Evolutionary conservation across 2,113 vertebrate genomes (phyloP).

Genomic region (Carassius auratus): DNA sequence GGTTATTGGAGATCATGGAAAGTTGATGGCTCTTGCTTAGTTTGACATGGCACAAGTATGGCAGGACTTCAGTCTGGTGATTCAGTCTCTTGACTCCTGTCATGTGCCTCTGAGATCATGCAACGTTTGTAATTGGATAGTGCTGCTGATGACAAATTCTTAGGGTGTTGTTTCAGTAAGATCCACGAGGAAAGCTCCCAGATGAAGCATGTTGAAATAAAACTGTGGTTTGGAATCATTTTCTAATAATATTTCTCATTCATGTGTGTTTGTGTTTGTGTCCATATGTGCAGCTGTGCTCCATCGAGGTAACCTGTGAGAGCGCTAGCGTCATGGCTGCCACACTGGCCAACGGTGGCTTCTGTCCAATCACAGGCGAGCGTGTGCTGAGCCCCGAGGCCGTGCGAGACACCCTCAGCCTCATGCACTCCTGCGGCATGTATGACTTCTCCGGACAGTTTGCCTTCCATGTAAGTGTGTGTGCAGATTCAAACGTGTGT

Average conservation of each 20-base stretch:
- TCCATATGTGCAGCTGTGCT: slow-evolving; percentile 83
- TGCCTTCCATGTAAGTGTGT: slow-evolving; percentile 89
- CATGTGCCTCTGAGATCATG: slow-evolving; percentile 17
- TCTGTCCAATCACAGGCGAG: slow-evolving; percentile 96
- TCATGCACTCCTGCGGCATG: slow-evolving; percentile 99
- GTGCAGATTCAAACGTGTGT: background rate
- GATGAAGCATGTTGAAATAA: background rate
- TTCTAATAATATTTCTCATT: background rate
- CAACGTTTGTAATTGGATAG: slow-evolving; percentile 20
- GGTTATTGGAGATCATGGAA: background rate
- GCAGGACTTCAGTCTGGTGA: slow-evolving; percentile 5
- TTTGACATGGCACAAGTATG: background rate
- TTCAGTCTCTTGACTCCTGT: background rate
- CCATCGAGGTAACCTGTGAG: slow-evolving; percentile 97
- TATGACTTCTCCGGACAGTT: slow-evolving; percentile 99
- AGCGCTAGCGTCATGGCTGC: slow-evolving; percentile 98
- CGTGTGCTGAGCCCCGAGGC: slow-evolving; percentile 93
- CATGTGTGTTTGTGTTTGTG: slow-evolving; percentile 16
- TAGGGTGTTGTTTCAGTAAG: background rate
- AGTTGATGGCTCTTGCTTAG: background rate
- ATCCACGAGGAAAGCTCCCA: background rate
- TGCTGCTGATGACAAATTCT: background rate
- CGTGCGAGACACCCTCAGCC: slow-evolving; percentile 93
- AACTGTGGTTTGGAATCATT: too few relatives aligned
- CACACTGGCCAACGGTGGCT: slow-evolving; percentile 95